These are phyloP conservation scores for Stenotaenia linearis DNA, from an alignment of 2,888 invertebrate genomes.

Conservation along the genomic window DNA sequence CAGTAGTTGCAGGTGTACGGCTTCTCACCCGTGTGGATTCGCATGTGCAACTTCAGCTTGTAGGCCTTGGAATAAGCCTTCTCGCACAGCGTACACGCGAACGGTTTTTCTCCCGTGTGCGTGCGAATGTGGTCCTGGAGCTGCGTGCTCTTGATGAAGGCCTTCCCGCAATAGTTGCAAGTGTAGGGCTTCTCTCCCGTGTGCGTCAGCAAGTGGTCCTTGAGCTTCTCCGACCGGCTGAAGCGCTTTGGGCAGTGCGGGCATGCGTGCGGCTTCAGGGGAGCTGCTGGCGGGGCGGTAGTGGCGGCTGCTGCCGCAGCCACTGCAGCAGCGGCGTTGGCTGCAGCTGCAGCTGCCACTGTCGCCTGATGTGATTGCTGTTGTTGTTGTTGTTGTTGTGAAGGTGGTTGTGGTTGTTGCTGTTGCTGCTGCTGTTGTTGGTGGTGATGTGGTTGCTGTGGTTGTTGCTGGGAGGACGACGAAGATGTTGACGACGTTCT, in stretches of 20 bases:
- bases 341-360: conserved; percentile 41
- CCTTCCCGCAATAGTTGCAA: conserved; percentile 36
- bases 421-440: conserved; percentile 39
- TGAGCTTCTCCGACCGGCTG: conserved; percentile 31
- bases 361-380: conserved; percentile 24
- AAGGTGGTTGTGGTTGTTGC: conserved; percentile 45
- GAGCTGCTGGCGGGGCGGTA: conserved; percentile 37
- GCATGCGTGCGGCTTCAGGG: conserved; percentile 32
- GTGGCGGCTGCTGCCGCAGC: conserved; percentile 38
- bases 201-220: conserved; percentile 33
- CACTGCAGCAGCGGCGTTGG: conserved; percentile 42
- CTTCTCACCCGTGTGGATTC: conserved; percentile 33
- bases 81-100: conserved; percentile 32
- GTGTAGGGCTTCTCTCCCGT: conserved; percentile 34
- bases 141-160: conserved; percentile 36
- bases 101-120: conserved; percentile 34
- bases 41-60: conserved; percentile 35
- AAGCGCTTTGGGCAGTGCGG: conserved; percentile 33
- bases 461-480: conserved; percentile 10
- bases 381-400: conserved; percentile 46
- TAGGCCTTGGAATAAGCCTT: conserved; percentile 34
- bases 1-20: conserved; percentile 33
- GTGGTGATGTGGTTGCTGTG: conserved; percentile 47
- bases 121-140: conserved; percentile 38
- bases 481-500: conserved; percentile 44